phyloP scores from a whole-genome alignment of 2,797 vertebrate species.

The Bryconaethiops microstoma region DNA sequence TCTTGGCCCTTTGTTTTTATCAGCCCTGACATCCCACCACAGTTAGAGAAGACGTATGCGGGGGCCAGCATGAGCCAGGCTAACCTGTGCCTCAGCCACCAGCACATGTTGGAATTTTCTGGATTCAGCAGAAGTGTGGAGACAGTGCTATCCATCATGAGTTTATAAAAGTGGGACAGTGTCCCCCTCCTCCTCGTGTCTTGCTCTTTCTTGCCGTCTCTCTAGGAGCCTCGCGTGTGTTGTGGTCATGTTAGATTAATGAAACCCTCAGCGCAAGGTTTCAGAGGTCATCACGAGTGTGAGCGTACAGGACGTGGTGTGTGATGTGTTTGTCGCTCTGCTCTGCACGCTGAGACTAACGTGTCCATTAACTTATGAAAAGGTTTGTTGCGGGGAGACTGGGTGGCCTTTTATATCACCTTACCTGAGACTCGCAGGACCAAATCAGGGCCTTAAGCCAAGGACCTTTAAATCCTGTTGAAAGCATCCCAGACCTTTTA shows the following conservation, averaged over 20 bases:
- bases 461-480: constrained; percentile 3
- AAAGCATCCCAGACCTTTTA: neutral
- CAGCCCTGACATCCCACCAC: constrained; percentile 62
- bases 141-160: constrained; percentile 56
- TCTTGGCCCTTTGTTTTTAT: constrained; percentile 65
- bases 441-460: neutral
- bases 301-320: neutral
- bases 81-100: constrained; percentile 46
- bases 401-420: neutral
- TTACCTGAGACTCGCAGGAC: neutral
- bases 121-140: constrained; percentile 60
- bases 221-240: constrained; percentile 30
- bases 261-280: constrained; percentile 9
- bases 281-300: constrained; percentile 30
- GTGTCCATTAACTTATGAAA: constrained; percentile 21
- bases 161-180: constrained; percentile 57
- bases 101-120: constrained; percentile 56
- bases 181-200: constrained; percentile 6
- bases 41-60: constrained; percentile 55
- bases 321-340: constrained; percentile 34
- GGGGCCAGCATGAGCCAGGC: constrained; percentile 23
- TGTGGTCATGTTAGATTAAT: constrained; percentile 41
- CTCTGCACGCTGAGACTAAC: constrained; percentile 1
- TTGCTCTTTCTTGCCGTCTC: constrained; percentile 18
- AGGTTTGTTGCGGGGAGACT: neutral